Base-by-base conservation (phyloP, 2,797 vertebrate genomes). In the Syndactyla subalaris region DNA sequence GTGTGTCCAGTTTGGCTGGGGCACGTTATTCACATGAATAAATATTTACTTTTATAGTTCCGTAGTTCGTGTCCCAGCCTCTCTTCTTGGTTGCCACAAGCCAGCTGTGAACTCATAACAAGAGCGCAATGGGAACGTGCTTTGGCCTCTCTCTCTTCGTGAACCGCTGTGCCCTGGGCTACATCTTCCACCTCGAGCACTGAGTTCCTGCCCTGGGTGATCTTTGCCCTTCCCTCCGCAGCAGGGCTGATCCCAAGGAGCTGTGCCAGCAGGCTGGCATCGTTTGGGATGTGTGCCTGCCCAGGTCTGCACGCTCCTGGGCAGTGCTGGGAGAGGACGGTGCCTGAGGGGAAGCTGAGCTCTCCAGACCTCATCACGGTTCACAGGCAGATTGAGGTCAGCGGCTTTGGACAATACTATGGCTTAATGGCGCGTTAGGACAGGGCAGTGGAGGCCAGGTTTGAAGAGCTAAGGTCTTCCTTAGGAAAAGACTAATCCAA, bases 171-270 rank as follows among this genome's bases (percentile, higher is more conserved):
- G 54, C 51, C 32, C 59, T 8, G 43, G 43, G 27, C 43, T 83
- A 9, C 29, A 32, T 22, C 82, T 71, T 38, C 55, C 71, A 13
- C 49, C 46, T 43, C 14, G 2, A 8, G 22, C 0, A 0, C 1
- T 49, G 32, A 2, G 0, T 61, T 34, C 2, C 29, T 4, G 32
- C 5, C 38, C 38, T 39, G 1, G 3, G 20, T 23, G 2, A 2
- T 8, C 23, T 11, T 10, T 12, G 20, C 1, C 16, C 49, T 52
- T 43, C 23, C 58, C 0, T 2, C 32, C 0, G 3, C 0, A 1
- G 30, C 15, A 7, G 48, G 30, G 54, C 14, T 6, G 61, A 3
- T 34, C 8, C 2, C 0, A 4, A 34, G 45, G 34, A 48, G 73
- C 65, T 4, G 39, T 5, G 29, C 23, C 89, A 10, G 77, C 38